Evolutionary conservation across 2,888 invertebrate species (phyloP).

Genomic region (Gisinianus flammeolus): DNA sequence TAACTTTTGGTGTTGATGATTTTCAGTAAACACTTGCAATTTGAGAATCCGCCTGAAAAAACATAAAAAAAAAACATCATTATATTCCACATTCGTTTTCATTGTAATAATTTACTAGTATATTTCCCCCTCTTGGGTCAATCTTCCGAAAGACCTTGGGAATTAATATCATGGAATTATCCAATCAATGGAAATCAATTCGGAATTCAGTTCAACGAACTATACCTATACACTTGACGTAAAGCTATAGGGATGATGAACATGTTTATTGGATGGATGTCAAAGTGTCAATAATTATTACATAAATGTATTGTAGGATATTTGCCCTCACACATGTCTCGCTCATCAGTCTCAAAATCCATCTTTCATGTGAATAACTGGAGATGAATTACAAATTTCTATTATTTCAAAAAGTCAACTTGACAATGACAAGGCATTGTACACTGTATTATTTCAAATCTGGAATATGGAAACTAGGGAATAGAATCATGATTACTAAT

Average conservation of each 20-base stretch:
- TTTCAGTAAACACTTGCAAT: neutral
- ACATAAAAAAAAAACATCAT: neutral
- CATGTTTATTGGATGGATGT: neutral
- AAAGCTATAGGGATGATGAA: neutral
- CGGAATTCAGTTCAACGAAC: constrained; percentile 10
- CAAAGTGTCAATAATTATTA: constrained; percentile 2
- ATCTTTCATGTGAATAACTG: neutral
- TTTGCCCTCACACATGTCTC: neutral
- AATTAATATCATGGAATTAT: neutral
- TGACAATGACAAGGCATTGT: neutral
- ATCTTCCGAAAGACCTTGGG: neutral
- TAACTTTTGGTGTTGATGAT: neutral
- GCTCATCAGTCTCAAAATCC: neutral
- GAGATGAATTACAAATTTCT: neutral
- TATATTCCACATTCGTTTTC: too few species aligned
- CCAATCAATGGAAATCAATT: neutral
- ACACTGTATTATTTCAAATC: too few species aligned
- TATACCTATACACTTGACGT: neutral
- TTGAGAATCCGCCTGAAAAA: neutral
- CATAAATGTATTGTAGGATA: neutral
- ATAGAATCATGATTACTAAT: too few species aligned
- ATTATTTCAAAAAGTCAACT: neutral
- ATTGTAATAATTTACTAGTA: neutral
- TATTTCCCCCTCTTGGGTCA: neutral
- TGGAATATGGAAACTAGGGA: too few species aligned